Percentiles rank a stretch among this genome's conserved stretches.
phyloP scores from a whole-genome alignment of 2,888 invertebrate species.

The Ophion slaviceki region DNA sequence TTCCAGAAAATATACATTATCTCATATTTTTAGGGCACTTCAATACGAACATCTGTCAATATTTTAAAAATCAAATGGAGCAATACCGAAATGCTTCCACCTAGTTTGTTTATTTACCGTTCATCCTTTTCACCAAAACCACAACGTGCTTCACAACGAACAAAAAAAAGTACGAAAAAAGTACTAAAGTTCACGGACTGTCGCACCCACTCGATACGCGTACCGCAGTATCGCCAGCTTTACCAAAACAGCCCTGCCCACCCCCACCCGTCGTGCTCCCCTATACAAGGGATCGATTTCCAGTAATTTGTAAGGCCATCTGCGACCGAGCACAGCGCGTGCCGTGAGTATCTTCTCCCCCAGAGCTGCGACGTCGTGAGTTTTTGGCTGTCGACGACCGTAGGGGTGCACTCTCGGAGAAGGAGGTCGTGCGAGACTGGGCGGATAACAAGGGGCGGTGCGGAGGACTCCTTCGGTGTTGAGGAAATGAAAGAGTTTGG shows the following conservation, averaged over 20 bases:
- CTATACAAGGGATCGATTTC: constrained; percentile 38
- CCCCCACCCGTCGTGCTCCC: background rate
- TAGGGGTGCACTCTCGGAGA: background rate
- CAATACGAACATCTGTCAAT: no score
- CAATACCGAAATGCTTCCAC: no score
- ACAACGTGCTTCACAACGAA: no score
- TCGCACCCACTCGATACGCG: background rate
- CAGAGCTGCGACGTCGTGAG: no score
- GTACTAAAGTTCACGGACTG: background rate
- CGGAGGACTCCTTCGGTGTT: background rate
- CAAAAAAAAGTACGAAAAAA: no score
- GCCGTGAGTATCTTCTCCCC: constrained; percentile 28
- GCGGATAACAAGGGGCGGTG: background rate
- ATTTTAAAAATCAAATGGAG: no score
- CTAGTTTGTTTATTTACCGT: no score
- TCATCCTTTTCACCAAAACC: no score
- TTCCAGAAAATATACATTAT: no score
- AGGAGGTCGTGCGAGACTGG: background rate
- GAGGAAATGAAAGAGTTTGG: constrained; percentile 44
- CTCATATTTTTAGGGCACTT: no score
- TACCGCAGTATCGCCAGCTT: no score
- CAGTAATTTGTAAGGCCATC: constrained; percentile 63
- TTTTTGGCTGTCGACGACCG: background rate
- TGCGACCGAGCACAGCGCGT: constrained; percentile 37
- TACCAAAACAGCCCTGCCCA: no score